Percentiles rank a stretch among this genome's conserved stretches.
Evolutionary conservation across 2,888 invertebrate species (phyloP).

Genomic region (Apotomis turbidana): DNA sequence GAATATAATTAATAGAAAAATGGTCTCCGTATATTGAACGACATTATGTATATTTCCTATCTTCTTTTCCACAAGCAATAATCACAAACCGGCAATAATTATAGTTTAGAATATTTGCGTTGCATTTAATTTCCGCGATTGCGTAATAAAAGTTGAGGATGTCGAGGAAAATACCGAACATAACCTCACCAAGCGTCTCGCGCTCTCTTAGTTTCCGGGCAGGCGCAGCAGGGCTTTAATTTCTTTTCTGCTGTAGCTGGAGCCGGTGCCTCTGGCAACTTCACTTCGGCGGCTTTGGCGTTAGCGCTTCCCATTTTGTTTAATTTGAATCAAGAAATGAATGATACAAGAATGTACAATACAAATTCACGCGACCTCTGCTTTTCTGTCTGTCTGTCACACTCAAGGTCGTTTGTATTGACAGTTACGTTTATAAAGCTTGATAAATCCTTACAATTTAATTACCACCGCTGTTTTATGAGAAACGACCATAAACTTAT

Average conservation of each 20-base stretch:
- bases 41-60: too few species aligned
- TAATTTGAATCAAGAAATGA: slow-evolving; percentile 25
- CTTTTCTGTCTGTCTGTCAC: slow-evolving; percentile 18
- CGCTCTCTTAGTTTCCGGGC: slow-evolving; percentile 96
- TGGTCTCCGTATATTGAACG: too few species aligned
- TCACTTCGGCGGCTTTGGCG: slow-evolving; percentile 73
- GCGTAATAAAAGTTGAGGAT: slow-evolving; percentile 78
- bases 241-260: slow-evolving; percentile 85
- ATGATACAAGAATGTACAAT: slow-evolving; percentile 20
- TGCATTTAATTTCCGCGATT: slow-evolving; percentile 56
- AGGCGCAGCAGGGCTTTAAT: slow-evolving; percentile 97
- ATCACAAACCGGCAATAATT: slow-evolving; percentile 14
- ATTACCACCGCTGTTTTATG: too few species aligned
- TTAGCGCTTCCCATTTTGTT: slow-evolving; percentile 74
- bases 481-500: too few species aligned
- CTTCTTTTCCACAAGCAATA: too few species aligned
- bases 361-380: slow-evolving; percentile 28
- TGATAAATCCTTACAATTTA: background rate
- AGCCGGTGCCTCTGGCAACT: slow-evolving; percentile 60
- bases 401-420: slow-evolving; percentile 16
- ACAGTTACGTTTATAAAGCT: slow-evolving; percentile 5
- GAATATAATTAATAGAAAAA: too few species aligned
- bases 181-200: slow-evolving; percentile 94
- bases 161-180: slow-evolving; percentile 47
- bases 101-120: background rate